phyloP scores from a whole-genome alignment of 2,888 invertebrate species.

The Theristus sp. region DNA sequence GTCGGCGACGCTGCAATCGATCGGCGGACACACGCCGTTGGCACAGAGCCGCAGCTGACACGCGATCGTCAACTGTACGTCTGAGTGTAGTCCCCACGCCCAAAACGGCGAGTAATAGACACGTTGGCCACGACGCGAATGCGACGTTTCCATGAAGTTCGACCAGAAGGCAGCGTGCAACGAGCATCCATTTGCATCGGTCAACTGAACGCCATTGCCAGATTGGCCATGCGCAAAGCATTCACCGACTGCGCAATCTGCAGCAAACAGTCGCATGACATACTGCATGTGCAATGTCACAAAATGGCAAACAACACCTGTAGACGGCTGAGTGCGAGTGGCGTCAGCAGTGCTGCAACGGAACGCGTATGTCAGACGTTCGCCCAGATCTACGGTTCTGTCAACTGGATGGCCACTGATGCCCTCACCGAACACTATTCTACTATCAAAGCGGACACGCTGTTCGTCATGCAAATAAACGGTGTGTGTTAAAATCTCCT shows the following conservation, averaged over 20 bases:
- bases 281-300: too few relatives aligned
- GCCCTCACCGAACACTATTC: not conserved
- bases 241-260: not conserved
- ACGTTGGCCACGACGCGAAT: not conserved
- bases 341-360: too few relatives aligned
- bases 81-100: conserved; percentile 1
- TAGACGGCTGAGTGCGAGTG: not conserved
- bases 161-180: not conserved
- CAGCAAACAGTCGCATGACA: too few relatives aligned
- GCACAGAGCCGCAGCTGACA: not conserved
- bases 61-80: not conserved
- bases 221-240: not conserved
- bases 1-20: too few relatives aligned
- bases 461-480: not conserved
- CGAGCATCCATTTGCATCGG: not conserved
- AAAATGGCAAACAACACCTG: too few relatives aligned
- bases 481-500: not conserved
- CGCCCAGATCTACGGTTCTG: not conserved
- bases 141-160: not conserved
- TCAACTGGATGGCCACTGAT: not conserved
- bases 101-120: not conserved
- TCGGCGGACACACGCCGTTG: not conserved
- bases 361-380: not conserved
- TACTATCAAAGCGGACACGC: not conserved
- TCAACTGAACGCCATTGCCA: not conserved